phyloP scores from a whole-genome alignment of 2,113 vertebrate genomes.

The Nibea albiflora region DNA sequence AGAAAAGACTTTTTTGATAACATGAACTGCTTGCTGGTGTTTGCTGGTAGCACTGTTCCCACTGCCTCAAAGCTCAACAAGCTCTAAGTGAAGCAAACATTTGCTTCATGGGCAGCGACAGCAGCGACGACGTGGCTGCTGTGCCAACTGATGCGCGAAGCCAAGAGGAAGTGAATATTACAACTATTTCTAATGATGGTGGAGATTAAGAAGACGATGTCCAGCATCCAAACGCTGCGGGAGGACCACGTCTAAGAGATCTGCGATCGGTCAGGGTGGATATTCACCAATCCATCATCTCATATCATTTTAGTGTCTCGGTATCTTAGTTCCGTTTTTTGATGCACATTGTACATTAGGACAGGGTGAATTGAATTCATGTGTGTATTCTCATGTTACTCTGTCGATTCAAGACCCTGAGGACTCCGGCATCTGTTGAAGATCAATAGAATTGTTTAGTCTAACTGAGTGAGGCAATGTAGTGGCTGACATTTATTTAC shows the following conservation, averaged over 20 bases:
- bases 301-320: background rate
- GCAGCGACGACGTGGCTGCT: background rate
- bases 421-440: background rate
- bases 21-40: background rate
- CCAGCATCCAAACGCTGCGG: background rate
- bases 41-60: background rate
- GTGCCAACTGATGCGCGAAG: conserved; percentile 4
- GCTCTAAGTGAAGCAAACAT: conserved; percentile 8
- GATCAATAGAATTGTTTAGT: background rate
- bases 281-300: background rate
- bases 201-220: background rate
- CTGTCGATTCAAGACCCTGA: background rate
- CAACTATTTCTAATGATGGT: background rate
- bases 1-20: background rate
- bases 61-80: background rate
- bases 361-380: background rate
- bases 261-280: background rate
- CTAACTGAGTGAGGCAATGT: background rate
- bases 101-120: background rate
- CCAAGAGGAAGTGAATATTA: background rate
- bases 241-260: background rate
- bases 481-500: conserved; percentile 30
- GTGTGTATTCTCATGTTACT: background rate
- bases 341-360: background rate
- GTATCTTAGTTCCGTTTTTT: too few relatives aligned